Evolutionary conservation across 1,140 invertebrate species (phyloP), one percentile per base, ranked within the genome.

Genomic region (Leptestheria dahalacensis): DNA sequence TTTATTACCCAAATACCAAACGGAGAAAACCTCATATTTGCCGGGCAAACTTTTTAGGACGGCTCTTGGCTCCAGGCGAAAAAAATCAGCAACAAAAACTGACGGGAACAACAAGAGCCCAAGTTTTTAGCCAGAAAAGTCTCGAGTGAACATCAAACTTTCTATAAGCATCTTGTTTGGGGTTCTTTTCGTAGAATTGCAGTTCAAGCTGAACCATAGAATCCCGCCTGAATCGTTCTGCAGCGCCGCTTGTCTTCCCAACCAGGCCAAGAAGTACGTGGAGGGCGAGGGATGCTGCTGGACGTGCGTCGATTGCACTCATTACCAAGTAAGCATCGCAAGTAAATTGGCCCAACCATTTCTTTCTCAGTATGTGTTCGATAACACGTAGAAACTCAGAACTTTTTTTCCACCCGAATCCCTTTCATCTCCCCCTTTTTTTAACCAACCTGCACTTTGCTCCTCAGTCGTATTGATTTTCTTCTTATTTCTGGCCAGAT

Each of bases 201-300:
- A 87, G 70, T 91, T 91, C 73, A 85, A 84, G 67, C 74, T 83
- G 65, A 79, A 80, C 49, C 79, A 85, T 65, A 80, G 80, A 0
- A 75, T 79, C 50, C 82, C 85, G 20, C 91, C 91, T 0, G 81
- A 85, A 66, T 95, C 91, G 23, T 86, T 94, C 10, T 95, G 89
- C 75, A 90, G 85, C 69, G 75, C 87, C 54, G 85, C 88, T 25
- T 97, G 92, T 71, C 80, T 82, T 61, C 72, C 78, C 26, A 90
- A 89, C 1, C 88, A 94, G 71, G 90, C 89, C 56, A 92, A 91
- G 74, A 85, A 88, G 70, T 91, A 89, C 71, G 84, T 91, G 24
- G 88, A 90, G 67, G 89, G 88, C 0, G 88, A 93, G 68, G 85
- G 83, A 64, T 96, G 92, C 71, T 96, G 93, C 71, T 97, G 92